phyloP scores from a whole-genome alignment of 2,113 vertebrate species.

The Willisornis vidua region DNA sequence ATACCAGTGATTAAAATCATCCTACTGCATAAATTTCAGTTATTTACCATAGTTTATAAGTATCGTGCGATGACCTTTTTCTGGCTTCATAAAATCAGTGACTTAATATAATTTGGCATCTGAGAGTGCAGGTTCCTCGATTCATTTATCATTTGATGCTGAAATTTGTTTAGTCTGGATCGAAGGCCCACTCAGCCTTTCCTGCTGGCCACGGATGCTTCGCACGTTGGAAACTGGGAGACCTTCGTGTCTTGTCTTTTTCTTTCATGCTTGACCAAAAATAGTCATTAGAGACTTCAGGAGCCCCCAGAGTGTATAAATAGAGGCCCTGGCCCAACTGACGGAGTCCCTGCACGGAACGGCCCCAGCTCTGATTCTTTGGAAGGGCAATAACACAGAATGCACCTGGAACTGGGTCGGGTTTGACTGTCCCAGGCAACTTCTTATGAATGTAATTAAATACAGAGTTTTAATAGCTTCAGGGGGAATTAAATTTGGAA shows the following conservation, averaged over 20 bases:
- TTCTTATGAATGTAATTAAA: conserved; percentile 29
- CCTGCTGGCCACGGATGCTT: background rate
- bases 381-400: background rate
- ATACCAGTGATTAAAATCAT: conserved; percentile 3
- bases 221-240: background rate
- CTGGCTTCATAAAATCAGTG: conserved; percentile 52
- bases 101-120: conserved; percentile 59
- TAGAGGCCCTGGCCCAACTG: background rate
- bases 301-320: conserved; percentile 1
- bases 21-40: conserved; percentile 18
- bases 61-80: conserved; percentile 48
- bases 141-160: conserved; percentile 55
- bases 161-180: conserved; percentile 68
- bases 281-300: conserved; percentile 23
- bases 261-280: conserved; percentile 51
- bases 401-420: background rate
- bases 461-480: conserved; percentile 29
- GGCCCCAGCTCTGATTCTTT: background rate
- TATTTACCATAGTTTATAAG: conserved; percentile 60
- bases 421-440: conserved; percentile 1
- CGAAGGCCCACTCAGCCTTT: background rate
- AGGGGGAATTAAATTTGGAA: background rate
- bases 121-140: conserved; percentile 24
- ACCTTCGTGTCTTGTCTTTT: background rate
- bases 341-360: background rate